These are phyloP conservation scores for Darevskia mixta DNA, from an alignment of 2,797 vertebrate genomes.

Conservation along the genomic window DNA sequence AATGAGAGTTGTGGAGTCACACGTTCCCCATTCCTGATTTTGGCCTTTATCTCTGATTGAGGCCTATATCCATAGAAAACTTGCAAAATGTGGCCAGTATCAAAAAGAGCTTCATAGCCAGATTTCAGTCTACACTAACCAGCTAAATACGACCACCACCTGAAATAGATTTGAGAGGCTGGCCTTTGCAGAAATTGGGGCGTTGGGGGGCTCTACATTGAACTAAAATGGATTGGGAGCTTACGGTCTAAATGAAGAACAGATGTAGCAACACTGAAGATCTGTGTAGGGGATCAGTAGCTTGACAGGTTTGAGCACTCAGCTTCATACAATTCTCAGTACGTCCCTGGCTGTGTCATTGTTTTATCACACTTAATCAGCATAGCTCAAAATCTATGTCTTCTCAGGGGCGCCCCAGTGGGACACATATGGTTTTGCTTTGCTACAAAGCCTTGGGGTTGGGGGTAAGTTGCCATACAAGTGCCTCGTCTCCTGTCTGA, in stretches of 20 bases:
- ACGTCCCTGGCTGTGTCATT: constrained; percentile 8
- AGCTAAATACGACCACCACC: background rate
- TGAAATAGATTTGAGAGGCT: background rate
- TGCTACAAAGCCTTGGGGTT: background rate
- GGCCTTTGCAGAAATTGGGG: background rate
- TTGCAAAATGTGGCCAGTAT: too few relatives aligned
- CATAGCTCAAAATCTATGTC: constrained; percentile 12
- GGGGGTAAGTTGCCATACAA: background rate
- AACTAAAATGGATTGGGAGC: background rate
- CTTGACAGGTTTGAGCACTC: constrained; percentile 3
- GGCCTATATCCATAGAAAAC: too few relatives aligned
- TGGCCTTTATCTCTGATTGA: background rate
- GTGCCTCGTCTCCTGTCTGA: constrained; percentile 53
- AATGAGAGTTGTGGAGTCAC: too few relatives aligned
- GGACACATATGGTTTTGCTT: constrained; percentile 30
- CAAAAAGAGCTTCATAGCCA: background rate
- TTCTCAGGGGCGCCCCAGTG: background rate
- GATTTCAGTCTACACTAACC: background rate
- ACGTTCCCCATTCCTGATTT: too few relatives aligned
- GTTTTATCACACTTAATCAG: constrained; percentile 42
- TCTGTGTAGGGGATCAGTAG: constrained; percentile 15
- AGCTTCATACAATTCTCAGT: background rate
- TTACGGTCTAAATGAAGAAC: constrained; percentile 10
- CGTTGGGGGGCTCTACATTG: background rate
- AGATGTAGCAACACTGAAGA: constrained; percentile 28